Evolutionary conservation across 2,113 vertebrate genomes (phyloP).

Genomic region (Psephotus haematonotus): DNA sequence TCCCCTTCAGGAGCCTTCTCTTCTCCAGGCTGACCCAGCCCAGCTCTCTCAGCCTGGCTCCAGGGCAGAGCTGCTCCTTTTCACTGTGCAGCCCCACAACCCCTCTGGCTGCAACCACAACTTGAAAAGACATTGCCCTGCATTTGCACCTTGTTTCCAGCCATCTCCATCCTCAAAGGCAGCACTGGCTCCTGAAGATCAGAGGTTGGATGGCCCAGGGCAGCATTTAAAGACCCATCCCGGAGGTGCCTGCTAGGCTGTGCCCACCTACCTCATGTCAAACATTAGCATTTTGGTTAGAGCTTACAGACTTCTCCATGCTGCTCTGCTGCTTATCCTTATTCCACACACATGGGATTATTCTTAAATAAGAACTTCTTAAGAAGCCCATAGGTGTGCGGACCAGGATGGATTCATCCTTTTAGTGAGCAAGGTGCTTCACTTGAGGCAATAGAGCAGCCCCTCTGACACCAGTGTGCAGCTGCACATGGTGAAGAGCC

Average conservation of each 20-base stretch:
- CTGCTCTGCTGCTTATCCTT: not conserved
- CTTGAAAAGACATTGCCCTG: not conserved
- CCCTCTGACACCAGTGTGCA: not conserved
- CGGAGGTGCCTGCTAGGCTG: not conserved
- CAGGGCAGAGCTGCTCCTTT: not conserved
- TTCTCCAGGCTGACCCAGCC: not conserved
- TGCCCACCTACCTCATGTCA: not conserved
- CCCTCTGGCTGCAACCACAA: not conserved
- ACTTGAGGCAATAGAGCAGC: not conserved
- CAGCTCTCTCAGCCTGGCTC: not conserved
- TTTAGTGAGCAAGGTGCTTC: not conserved
- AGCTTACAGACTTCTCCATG: rapidly evolving
- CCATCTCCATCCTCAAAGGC: not conserved
- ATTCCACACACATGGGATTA: not conserved
- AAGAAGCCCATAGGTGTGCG: not conserved
- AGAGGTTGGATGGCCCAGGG: not conserved
- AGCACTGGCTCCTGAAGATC: not conserved
- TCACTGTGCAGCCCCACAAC: not conserved
- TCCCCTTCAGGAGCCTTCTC: not conserved
- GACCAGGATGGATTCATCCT: not conserved
- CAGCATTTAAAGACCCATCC: not conserved
- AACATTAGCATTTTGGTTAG: not conserved
- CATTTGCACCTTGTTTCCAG: not conserved
- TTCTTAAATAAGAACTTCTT: not conserved
- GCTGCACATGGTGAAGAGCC: not conserved